Conservation (phyloP, 2,113 vertebrate species). For the Oenanthe oenanthe region DNA sequence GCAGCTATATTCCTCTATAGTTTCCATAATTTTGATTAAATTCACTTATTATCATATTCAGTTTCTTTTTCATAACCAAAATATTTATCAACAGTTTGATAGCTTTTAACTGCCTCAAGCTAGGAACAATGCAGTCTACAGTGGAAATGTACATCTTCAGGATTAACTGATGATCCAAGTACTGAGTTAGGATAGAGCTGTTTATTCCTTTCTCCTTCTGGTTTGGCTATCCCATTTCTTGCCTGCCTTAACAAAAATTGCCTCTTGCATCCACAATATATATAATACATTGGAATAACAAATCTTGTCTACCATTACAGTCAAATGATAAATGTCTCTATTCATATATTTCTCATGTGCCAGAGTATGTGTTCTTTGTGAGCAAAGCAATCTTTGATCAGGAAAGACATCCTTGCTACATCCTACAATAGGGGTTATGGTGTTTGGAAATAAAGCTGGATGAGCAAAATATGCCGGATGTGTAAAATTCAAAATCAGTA, state of each 20-base stretch:
- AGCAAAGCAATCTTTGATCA: neutral
- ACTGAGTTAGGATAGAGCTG: neutral
- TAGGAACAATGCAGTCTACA: neutral
- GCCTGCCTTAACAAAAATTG: neutral
- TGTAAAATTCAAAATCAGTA: neutral
- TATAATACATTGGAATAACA: neutral
- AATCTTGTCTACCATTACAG: neutral
- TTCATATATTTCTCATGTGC: neutral
- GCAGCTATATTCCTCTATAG: neutral
- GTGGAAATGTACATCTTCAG: neutral
- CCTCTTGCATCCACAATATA: neutral
- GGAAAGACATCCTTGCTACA: neutral
- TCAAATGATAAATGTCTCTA: neutral
- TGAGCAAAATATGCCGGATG: neutral
- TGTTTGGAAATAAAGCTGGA: neutral
- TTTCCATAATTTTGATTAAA: neutral
- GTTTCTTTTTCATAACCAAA: neutral
- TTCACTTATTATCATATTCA: neutral
- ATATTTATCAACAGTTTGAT: neutral
- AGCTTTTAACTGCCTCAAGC: neutral
- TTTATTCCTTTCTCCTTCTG: neutral
- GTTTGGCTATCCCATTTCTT: neutral
- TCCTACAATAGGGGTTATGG: neutral
- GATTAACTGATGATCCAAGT: neutral
- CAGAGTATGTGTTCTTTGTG: neutral